Evolutionary conservation across 1,140 invertebrate genomes (phyloP).

Genomic region (Gryon sp.): DNA sequence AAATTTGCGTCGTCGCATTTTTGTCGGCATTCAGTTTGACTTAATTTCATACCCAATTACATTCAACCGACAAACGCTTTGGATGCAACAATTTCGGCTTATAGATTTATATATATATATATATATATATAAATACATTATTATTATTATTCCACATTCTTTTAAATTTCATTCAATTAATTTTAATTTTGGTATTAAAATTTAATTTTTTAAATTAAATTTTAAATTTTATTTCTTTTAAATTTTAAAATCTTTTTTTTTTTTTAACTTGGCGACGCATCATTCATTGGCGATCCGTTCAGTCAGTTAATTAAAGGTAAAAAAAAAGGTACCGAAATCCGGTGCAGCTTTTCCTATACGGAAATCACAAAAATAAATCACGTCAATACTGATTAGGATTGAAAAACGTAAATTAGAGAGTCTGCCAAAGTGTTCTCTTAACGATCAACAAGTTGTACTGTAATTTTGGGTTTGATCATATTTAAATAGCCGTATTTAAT

Average conservation of each 20-base stretch:
- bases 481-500: constrained; percentile 78
- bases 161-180: background rate
- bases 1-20: constrained; percentile 72
- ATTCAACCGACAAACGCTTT: constrained; percentile 65
- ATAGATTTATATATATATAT: constrained; percentile 26
- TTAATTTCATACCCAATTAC: constrained; percentile 79
- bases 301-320: constrained; percentile 37
- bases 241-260: too few species aligned
- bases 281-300: too few species aligned
- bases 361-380: constrained; percentile 74
- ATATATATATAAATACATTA: too few species aligned
- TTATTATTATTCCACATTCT: background rate
- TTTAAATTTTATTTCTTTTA: too few species aligned
- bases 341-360: constrained; percentile 44
- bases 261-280: too few species aligned
- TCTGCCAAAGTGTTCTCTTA: constrained; percentile 46
- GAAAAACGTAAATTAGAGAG: constrained; percentile 75
- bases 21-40: constrained; percentile 75
- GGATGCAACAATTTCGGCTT: constrained; percentile 24
- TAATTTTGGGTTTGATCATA: constrained; percentile 77
- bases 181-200: background rate
- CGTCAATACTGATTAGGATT: constrained; percentile 74
- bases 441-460: constrained; percentile 69
- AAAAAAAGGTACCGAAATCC: constrained; percentile 38
- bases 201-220: too few species aligned